A percentile compares a stretch with the other conserved stretches of the same genome.
Evolutionary conservation across 2,113 vertebrate genomes (phyloP).

Genomic region (Regulus satrapa): DNA sequence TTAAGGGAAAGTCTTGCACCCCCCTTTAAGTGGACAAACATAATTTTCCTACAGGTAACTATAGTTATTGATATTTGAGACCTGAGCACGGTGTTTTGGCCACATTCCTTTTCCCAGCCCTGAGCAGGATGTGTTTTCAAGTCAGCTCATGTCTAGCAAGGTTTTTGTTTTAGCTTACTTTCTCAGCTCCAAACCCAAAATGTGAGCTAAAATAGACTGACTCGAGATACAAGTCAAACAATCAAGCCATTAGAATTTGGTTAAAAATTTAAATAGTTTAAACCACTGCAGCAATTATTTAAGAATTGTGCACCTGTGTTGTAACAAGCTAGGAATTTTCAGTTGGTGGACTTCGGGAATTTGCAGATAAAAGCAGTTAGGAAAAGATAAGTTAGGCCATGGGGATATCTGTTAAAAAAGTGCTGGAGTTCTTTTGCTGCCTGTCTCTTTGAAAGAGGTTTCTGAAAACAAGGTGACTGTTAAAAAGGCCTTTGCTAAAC

Average conservation of each 20-base stretch:
- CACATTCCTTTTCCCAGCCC: background rate
- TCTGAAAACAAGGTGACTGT: background rate
- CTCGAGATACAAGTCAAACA: background rate
- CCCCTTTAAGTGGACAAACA: background rate
- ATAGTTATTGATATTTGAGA: background rate
- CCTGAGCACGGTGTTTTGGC: background rate
- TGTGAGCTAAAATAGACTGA: background rate
- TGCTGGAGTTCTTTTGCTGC: background rate
- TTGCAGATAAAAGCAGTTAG: background rate
- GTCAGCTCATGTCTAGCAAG: background rate
- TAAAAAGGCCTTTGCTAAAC: background rate
- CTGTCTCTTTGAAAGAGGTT: background rate
- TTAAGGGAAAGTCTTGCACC: background rate
- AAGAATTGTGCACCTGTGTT: background rate
- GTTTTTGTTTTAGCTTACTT: background rate
- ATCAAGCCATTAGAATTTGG: background rate
- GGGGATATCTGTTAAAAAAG: background rate
- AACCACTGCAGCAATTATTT: background rate
- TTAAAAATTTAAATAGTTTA: background rate
- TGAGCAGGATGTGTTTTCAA: background rate
- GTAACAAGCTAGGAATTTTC: background rate
- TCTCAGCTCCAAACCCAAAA: background rate
- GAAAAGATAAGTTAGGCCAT: background rate
- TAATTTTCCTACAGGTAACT: background rate
- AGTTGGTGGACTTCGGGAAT: background rate